phyloP scores from a whole-genome alignment of 2,113 vertebrate genomes.

The Brachyhypopomus occidentalis region DNA sequence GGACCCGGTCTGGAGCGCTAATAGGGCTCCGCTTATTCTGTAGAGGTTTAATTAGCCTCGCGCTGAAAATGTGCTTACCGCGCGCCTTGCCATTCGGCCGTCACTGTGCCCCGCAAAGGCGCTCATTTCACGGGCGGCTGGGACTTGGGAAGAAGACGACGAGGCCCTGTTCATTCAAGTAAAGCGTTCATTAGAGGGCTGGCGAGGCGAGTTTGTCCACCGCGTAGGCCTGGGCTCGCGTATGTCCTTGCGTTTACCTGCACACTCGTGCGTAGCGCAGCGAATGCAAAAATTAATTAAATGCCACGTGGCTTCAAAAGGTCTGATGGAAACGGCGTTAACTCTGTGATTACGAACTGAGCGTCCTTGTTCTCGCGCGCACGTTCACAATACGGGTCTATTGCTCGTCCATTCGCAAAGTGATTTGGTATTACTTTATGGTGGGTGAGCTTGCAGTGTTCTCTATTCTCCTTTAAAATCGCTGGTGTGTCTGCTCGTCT shows the following conservation, averaged over 20 bases:
- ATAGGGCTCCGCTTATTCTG: conserved; percentile 75
- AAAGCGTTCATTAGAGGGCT: conserved; percentile 66
- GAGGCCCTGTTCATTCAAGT: conserved; percentile 64
- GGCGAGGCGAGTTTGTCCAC: conserved; percentile 55
- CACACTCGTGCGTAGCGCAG: too few species aligned
- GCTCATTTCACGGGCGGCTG: conserved; percentile 73
- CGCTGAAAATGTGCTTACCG: conserved; percentile 77
- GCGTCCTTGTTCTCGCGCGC: too few species aligned
- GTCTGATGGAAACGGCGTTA: too few species aligned
- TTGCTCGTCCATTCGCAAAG: too few species aligned
- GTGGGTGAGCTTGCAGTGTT: too few species aligned
- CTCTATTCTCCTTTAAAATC: background rate
- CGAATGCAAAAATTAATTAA: too few species aligned
- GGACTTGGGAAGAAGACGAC: conserved; percentile 64
- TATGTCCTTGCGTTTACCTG: background rate
- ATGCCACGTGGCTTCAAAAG: too few species aligned
- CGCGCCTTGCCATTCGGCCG: conserved; percentile 68
- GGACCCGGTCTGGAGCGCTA: conserved; percentile 69
- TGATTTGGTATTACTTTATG: too few species aligned
- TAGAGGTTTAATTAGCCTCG: conserved; percentile 77
- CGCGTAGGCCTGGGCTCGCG: background rate
- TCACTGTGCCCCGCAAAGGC: conserved; percentile 58
- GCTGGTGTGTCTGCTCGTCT: background rate
- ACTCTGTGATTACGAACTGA: too few species aligned
- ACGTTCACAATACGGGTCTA: too few species aligned